Conservation (phyloP, 2,797 vertebrate species). For the Astyanax mexicanus region DNA sequence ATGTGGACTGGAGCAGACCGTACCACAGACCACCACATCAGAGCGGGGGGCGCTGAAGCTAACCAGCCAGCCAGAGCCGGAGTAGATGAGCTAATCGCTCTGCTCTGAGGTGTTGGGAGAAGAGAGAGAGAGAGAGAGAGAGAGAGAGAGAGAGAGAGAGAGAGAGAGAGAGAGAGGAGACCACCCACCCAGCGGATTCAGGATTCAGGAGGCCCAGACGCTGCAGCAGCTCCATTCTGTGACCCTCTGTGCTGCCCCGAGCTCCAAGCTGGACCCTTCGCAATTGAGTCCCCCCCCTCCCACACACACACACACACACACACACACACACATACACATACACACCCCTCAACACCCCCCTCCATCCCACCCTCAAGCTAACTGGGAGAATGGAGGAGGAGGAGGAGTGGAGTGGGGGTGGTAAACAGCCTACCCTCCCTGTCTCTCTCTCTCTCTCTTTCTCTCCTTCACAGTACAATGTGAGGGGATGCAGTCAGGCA, state of each 20-base stretch:
- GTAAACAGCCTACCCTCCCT: slow-evolving; percentile 61
- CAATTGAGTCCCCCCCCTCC: slow-evolving; percentile 78
- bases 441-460: slow-evolving; percentile 36
- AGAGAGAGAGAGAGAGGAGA: slow-evolving; percentile 67
- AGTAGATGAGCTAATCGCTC: slow-evolving; percentile 77
- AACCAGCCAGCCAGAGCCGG: slow-evolving; percentile 54
- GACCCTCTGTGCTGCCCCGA: slow-evolving; percentile 80
- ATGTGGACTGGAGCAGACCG: slow-evolving; percentile 53
- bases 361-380: slow-evolving; percentile 66
- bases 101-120: slow-evolving; percentile 64
- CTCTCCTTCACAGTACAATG: slow-evolving; percentile 78
- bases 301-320: too few species aligned
- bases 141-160: slow-evolving; percentile 53
- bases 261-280: slow-evolving; percentile 80
- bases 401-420: slow-evolving; percentile 67
- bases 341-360: slow-evolving; percentile 52
- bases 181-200: slow-evolving; percentile 85
- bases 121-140: slow-evolving; percentile 47
- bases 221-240: slow-evolving; percentile 80
- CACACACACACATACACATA: too few species aligned
- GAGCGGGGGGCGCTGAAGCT: slow-evolving; percentile 56
- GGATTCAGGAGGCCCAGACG: slow-evolving; percentile 84
- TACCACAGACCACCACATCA: slow-evolving; percentile 73
- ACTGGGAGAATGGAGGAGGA: slow-evolving; percentile 61
- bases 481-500: slow-evolving; percentile 79